Conservation (phyloP, 2,113 vertebrate genomes). For the Amazona guildingii region DNA sequence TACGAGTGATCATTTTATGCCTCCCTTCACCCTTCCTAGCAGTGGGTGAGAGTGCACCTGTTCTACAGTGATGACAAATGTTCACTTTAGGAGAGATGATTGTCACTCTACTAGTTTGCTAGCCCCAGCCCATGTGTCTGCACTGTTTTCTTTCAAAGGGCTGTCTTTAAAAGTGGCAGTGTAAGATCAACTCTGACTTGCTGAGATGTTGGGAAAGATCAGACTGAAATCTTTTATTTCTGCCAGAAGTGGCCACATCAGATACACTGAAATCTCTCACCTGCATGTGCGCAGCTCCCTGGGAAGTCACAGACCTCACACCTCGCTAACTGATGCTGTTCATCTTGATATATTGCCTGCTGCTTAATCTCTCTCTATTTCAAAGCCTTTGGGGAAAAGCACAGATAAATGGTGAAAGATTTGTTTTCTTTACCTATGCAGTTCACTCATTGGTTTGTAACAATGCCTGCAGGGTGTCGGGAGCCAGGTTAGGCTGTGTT, state of each 20-base stretch:
- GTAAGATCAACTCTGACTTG: not conserved
- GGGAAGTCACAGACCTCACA: not conserved
- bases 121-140: not conserved
- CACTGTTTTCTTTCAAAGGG: not conserved
- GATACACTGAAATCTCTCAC: slow-evolving; percentile 7
- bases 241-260: not conserved
- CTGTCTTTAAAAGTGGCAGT: not conserved
- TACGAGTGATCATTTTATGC: not conserved
- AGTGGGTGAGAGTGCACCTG: not conserved
- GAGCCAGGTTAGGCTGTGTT: not conserved
- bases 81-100: slow-evolving; percentile 18
- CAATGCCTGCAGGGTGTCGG: not conserved
- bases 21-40: not conserved
- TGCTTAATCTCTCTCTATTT: not conserved
- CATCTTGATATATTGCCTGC: slow-evolving; percentile 29
- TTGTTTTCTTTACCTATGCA: not conserved
- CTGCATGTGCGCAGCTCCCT: not conserved
- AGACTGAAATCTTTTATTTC: not conserved
- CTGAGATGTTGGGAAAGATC: slow-evolving; percentile 2
- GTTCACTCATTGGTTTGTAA: not conserved
- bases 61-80: not conserved
- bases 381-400: not conserved
- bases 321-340: not conserved
- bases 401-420: not conserved
- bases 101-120: not conserved